These are phyloP conservation scores for Masticophis lateralis DNA, from an alignment of 2,797 vertebrate genomes.

Conservation along the genomic window DNA sequence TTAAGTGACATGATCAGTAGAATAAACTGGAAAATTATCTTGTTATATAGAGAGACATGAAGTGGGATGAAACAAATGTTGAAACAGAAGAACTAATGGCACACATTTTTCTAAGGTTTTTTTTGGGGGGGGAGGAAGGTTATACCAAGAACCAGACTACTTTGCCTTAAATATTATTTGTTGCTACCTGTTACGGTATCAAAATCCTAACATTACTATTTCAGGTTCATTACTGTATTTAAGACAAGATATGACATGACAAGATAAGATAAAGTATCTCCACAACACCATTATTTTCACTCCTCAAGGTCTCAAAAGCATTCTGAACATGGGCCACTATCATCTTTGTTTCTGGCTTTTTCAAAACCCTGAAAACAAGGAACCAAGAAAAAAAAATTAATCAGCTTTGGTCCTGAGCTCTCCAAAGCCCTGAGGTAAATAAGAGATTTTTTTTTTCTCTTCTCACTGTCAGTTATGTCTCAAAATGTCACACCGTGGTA, in stretches of 20 bases:
- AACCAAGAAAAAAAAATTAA: background rate
- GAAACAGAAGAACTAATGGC: background rate
- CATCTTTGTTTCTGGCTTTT: background rate
- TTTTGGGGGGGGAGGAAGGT: no score
- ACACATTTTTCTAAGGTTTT: background rate
- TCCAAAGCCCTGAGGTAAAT: background rate
- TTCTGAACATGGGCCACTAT: background rate
- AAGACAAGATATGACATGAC: background rate
- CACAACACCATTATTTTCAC: background rate
- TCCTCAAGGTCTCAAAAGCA: background rate
- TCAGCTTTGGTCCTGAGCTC: background rate
- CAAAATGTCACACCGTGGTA: background rate
- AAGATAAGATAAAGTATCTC: background rate
- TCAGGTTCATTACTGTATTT: background rate
- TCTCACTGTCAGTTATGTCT: background rate
- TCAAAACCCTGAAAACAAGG: background rate
- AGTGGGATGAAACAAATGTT: background rate
- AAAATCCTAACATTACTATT: background rate
- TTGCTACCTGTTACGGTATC: background rate
- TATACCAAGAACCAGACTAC: background rate
- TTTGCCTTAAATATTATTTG: background rate
- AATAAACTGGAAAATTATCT: slow-evolving; percentile 53
- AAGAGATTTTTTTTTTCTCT: background rate
- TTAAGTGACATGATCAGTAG: slow-evolving; percentile 32
- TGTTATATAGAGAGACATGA: background rate